Percentiles rank a stretch among this genome's conserved stretches.
These are phyloP conservation scores for Pinna nobilis DNA, from an alignment of 1,140 invertebrate species.

Conservation along the genomic window DNA sequence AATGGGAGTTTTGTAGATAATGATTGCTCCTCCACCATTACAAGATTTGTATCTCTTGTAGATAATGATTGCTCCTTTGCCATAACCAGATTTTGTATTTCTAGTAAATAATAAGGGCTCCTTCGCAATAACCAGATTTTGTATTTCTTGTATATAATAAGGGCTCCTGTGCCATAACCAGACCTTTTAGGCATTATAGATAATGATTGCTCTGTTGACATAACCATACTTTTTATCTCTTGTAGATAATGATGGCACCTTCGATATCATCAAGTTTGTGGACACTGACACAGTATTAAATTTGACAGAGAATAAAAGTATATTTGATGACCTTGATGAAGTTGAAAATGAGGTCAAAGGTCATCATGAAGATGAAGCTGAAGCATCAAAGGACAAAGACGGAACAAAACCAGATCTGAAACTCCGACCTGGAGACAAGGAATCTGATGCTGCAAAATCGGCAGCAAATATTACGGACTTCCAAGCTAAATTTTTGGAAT, in stretches of 20 bases:
- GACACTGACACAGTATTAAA: conserved; percentile 91
- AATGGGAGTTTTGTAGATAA: too few species aligned
- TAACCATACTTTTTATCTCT: conserved; percentile 23
- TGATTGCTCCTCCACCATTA: too few species aligned
- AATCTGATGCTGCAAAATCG: conserved; percentile 10
- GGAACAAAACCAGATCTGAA: conserved; percentile 68
- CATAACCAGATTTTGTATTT: too few species aligned
- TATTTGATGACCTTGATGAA: conserved; percentile 74
- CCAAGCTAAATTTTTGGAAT: conserved; percentile 74
- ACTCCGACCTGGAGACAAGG: conserved; percentile 15
- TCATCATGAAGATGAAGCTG: conserved; percentile 25
- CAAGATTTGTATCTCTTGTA: too few species aligned
- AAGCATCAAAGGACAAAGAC: conserved; percentile 65
- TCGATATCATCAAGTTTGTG: conserved; percentile 95
- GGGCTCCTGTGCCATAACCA: too few species aligned
- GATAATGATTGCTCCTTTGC: too few species aligned
- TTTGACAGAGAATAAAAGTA: conserved; percentile 62
- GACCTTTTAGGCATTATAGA: too few species aligned
- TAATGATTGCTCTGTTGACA: neutral
- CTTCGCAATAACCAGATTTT: too few species aligned
- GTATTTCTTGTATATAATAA: neutral
- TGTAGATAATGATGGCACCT: conserved; percentile 88
- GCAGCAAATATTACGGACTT: conserved; percentile 57
- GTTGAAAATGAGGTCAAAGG: conserved; percentile 65
- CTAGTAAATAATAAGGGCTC: too few species aligned